Conservation (phyloP, 1,140 invertebrate species). For the Drosophila navojoa region DNA sequence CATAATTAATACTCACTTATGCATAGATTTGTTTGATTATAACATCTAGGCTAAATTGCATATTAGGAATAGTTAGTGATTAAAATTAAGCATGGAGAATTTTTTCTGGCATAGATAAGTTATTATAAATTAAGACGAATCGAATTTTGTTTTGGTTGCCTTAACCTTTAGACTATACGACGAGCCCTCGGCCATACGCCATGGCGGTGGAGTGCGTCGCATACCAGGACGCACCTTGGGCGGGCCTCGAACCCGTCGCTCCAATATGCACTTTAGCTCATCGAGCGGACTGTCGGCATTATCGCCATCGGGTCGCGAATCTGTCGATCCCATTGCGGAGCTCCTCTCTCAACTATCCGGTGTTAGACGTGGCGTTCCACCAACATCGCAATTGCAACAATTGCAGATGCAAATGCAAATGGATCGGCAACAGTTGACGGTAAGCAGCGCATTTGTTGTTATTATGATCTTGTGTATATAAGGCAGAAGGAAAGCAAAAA, state of each 20-base stretch:
- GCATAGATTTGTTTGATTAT: no score
- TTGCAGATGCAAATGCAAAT: conserved; percentile 95
- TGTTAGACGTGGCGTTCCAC: conserved; percentile 89
- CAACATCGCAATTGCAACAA: conserved; percentile 92
- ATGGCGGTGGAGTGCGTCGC: conserved; percentile 91
- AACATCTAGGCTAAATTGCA: no score
- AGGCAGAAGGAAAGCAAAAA: conserved; percentile 31
- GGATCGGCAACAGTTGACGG: conserved; percentile 92
- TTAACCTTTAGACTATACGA: conserved; percentile 88
- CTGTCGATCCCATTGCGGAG: conserved; percentile 96
- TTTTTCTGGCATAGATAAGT: neutral
- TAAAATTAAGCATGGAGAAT: neutral
- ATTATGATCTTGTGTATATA: conserved; percentile 44
- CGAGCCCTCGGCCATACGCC: conserved; percentile 92
- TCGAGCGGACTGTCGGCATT: conserved; percentile 91
- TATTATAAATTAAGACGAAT: neutral
- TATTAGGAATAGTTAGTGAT: neutral
- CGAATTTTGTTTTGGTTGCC: conserved; percentile 77
- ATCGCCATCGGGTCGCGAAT: conserved; percentile 93
- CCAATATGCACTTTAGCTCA: conserved; percentile 96
- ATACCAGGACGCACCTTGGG: conserved; percentile 92
- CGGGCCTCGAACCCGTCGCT: conserved; percentile 89
- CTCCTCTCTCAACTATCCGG: conserved; percentile 96
- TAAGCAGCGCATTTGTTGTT: conserved; percentile 79
- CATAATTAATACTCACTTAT: no score